Percentiles rank a stretch among this genome's conserved stretches.
Evolutionary conservation across 2,888 invertebrate genomes (phyloP).

Genomic region (Dione juno): DNA sequence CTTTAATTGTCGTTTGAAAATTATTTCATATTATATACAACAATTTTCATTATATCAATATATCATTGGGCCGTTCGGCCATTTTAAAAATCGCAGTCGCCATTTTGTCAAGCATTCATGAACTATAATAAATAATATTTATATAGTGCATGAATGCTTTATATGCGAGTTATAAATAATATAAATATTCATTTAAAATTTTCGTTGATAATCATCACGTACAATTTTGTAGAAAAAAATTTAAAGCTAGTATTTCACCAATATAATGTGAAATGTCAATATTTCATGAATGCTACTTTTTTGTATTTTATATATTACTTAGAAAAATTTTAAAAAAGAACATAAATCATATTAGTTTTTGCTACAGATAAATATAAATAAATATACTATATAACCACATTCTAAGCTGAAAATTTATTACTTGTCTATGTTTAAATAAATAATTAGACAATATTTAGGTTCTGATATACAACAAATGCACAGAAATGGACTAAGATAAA

Average conservation of each 20-base stretch:
- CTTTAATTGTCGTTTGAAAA: neutral
- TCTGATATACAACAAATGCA: neutral
- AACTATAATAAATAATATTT: too few relatives aligned
- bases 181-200: too few relatives aligned
- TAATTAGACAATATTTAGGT: neutral
- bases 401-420: neutral
- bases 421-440: neutral
- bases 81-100: neutral
- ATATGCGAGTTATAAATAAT: too few relatives aligned
- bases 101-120: neutral
- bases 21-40: neutral
- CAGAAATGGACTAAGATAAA: slow-evolving; percentile 18
- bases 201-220: neutral
- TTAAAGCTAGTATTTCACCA: too few relatives aligned
- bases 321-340: neutral
- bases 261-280: neutral
- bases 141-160: too few relatives aligned
- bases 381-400: too few relatives aligned
- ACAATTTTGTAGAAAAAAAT: too few relatives aligned
- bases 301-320: neutral
- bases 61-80: neutral
- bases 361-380: too few relatives aligned
- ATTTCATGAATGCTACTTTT: neutral
- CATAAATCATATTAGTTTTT: too few relatives aligned
- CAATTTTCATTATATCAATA: neutral